Conservation (phyloP, 1,140 invertebrate species). For the Pantala flavescens region DNA sequence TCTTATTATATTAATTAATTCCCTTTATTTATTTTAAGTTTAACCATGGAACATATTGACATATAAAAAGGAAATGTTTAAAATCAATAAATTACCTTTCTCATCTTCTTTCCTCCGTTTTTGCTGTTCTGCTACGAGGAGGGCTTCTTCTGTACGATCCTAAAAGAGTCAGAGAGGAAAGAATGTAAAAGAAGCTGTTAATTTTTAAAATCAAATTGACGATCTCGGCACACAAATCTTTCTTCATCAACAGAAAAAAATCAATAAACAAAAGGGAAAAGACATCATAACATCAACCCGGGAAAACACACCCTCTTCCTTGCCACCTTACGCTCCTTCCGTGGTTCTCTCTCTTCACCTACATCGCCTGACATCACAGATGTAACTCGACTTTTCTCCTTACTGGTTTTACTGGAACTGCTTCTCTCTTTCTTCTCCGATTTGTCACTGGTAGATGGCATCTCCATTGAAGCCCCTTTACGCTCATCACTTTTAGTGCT, state of each 20-base stretch:
- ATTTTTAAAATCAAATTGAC: not conserved
- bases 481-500: constrained; percentile 42
- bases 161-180: constrained; percentile 26
- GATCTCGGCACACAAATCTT: not conserved
- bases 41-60: not conserved
- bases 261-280: not conserved
- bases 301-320: constrained; percentile 52
- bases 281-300: constrained; percentile 17
- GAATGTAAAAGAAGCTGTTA: constrained; percentile 7
- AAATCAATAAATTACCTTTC: constrained; percentile 44
- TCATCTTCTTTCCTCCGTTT: constrained; percentile 62
- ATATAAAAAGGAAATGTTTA: constrained; percentile 20
- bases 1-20: no score
- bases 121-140: constrained; percentile 44
- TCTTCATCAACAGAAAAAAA: constrained; percentile 14
- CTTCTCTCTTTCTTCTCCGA: constrained; percentile 55
- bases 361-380: constrained; percentile 15
- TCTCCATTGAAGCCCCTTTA: constrained; percentile 31
- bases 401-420: constrained; percentile 42
- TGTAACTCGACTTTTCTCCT: constrained; percentile 36
- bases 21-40: no score
- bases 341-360: constrained; percentile 56
- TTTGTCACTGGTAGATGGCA: constrained; percentile 27
- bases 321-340: constrained; percentile 63
- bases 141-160: constrained; percentile 57